phyloP scores from a whole-genome alignment of 2,888 invertebrate species.

The Melieria crassipennis region DNA sequence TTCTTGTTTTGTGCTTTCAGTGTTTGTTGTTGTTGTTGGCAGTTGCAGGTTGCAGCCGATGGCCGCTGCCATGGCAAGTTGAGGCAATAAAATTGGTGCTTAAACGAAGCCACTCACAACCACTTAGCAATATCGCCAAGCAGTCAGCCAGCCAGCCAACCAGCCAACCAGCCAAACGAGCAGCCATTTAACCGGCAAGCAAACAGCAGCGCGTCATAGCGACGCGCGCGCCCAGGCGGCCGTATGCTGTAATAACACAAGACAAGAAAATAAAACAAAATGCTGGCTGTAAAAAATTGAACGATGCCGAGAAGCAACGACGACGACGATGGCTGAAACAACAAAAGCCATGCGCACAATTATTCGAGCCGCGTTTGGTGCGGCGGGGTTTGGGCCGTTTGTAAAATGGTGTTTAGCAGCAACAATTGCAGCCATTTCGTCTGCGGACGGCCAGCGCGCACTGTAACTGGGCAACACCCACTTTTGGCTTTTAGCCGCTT shows the following conservation, averaged over 20 bases:
- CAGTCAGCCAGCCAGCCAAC: slow-evolving; percentile 36
- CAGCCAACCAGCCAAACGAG: slow-evolving; percentile 4
- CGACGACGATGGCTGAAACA: slow-evolving; percentile 18
- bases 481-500: slow-evolving; percentile 16
- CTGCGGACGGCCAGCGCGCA: slow-evolving; percentile 16
- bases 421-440: slow-evolving; percentile 39
- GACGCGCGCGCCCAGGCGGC: slow-evolving; percentile 11
- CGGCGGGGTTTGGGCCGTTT: not conserved
- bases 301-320: slow-evolving; percentile 19
- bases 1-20: slow-evolving; percentile 28
- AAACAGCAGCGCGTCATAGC: slow-evolving; percentile 24
- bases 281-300: slow-evolving; percentile 30
- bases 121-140: slow-evolving; percentile 61
- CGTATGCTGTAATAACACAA: slow-evolving; percentile 18
- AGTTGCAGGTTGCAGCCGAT: slow-evolving; percentile 42
- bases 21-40: not conserved
- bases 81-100: slow-evolving; percentile 61
- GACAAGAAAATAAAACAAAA: slow-evolving; percentile 15
- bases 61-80: slow-evolving; percentile 26
- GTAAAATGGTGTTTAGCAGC: slow-evolving; percentile 39
- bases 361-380: slow-evolving; percentile 30
- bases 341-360: slow-evolving; percentile 26
- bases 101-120: slow-evolving; percentile 63
- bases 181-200: slow-evolving; percentile 27
- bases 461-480: slow-evolving; percentile 38